phyloP scores from a whole-genome alignment of 2,888 invertebrate genomes.

The Nomada ruficornis region DNA sequence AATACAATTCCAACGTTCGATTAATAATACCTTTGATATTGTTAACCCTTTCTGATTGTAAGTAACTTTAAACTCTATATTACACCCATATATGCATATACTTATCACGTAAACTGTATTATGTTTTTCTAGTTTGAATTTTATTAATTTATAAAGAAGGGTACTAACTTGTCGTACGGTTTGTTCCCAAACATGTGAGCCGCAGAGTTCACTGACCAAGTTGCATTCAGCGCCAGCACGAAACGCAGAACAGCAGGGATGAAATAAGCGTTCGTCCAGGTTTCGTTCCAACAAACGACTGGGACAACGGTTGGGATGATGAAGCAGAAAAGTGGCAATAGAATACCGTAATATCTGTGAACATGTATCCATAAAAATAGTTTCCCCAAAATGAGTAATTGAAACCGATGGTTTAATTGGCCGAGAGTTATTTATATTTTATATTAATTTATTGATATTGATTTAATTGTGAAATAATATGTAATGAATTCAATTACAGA shows the following conservation, averaged over 20 bases:
- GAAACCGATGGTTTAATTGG: too few species aligned
- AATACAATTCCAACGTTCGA: background rate
- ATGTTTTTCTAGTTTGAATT: too few species aligned
- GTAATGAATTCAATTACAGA: background rate
- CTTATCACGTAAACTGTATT: too few species aligned
- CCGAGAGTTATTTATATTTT: too few species aligned
- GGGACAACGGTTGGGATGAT: slow-evolving; percentile 90
- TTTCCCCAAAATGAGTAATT: background rate
- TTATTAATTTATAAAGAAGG: too few species aligned
- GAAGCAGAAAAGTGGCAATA: slow-evolving; percentile 90
- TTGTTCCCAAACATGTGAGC: slow-evolving; percentile 92
- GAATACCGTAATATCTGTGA: slow-evolving; percentile 87
- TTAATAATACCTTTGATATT: background rate
- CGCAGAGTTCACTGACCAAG: slow-evolving; percentile 96
- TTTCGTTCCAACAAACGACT: slow-evolving; percentile 89
- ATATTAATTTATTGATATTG: too few species aligned
- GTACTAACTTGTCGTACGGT: slow-evolving; percentile 89
- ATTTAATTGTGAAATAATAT: too few species aligned
- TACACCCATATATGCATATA: too few species aligned
- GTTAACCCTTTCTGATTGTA: too few species aligned
- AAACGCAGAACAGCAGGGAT: slow-evolving; percentile 91
- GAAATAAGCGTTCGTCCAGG: slow-evolving; percentile 88
- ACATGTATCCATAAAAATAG: background rate
- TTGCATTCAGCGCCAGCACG: slow-evolving; percentile 90
- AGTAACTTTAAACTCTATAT: too few species aligned